These are phyloP conservation scores for Alloplasta piceator DNA, from an alignment of 2,888 invertebrate genomes.

Conservation along the genomic window DNA sequence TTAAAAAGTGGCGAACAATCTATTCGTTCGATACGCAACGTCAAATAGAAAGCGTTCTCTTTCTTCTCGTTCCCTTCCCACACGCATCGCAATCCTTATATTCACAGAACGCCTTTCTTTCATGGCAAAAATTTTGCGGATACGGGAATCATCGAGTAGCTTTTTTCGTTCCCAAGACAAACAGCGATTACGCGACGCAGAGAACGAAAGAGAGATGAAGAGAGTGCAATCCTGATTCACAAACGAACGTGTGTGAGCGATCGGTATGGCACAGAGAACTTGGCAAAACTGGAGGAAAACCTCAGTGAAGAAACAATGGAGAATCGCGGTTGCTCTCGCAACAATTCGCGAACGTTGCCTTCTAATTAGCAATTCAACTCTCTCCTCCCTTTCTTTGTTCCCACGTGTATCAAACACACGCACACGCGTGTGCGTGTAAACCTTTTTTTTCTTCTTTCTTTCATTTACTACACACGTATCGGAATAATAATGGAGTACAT, in stretches of 20 bases:
- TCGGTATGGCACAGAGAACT: slow-evolving; percentile 20
- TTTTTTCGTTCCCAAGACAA: slow-evolving; percentile 49
- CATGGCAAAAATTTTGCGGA: slow-evolving; percentile 37
- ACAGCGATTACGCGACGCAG: slow-evolving; percentile 37
- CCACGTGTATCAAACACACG: slow-evolving; percentile 54
- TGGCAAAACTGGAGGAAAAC: slow-evolving; percentile 34
- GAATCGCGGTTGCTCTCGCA: slow-evolving; percentile 48
- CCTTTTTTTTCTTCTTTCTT: slow-evolving; percentile 7
- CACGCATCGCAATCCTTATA: neutral
- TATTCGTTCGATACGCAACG: slow-evolving; percentile 10
- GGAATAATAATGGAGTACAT: slow-evolving; percentile 2
- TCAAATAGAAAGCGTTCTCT: slow-evolving; percentile 53
- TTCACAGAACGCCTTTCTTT: slow-evolving; percentile 3
- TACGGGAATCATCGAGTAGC: slow-evolving; percentile 31
- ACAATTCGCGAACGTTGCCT: slow-evolving; percentile 62
- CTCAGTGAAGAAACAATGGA: slow-evolving; percentile 51
- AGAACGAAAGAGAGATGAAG: slow-evolving; percentile 18
- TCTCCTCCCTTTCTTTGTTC: slow-evolving; percentile 65
- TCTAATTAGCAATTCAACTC: slow-evolving; percentile 65
- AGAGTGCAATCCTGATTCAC: neutral
- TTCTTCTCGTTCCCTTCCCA: slow-evolving; percentile 28
- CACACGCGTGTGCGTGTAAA: slow-evolving; percentile 45
- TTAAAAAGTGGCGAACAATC: neutral
- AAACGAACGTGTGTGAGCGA: neutral
- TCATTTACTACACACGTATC: neutral